Evolutionary conservation across 2,113 vertebrate species (phyloP), one percentile per base, ranked within the genome.

Genomic region (Indicator indicator): DNA sequence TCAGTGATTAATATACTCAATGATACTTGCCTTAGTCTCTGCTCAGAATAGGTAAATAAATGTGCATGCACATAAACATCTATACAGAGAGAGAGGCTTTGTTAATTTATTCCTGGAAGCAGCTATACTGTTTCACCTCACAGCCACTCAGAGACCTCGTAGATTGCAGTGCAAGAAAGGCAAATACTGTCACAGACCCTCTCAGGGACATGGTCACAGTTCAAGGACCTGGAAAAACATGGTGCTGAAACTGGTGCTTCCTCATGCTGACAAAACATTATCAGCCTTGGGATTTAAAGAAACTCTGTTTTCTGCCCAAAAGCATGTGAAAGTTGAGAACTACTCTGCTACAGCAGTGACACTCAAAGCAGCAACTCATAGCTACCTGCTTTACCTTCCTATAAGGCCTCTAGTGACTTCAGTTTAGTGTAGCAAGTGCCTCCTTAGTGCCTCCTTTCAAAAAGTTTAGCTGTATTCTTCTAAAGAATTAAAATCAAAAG

Each of bases 161-260:
- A 2, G 64, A 83, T 14, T 28, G 52, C 23, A 24, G 3, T 0
- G 0, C 9, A 9, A 32, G 21, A 60, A 50, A 26, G 58, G 33
- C 3, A 40, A 48, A 76, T 19, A 18, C 60, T 48, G 3, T 24
- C 60, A 60, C 44, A 73, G 54, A 10, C 44, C 58, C 42, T 88
- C 59, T 32, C 30, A 48, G 46, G 46, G 8, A 44, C 16, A 26
- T 38, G 63, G 83, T 79, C 91, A 91, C 38, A 86, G 87, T 63
- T 89, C 73, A 90, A 83, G 52, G 81, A 75, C 64, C 8, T 50
- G 33, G 12, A 65, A 86, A 77, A 89, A 38, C 44, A 83, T 16
- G 7, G 12, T 10, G 9, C 72, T 70, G 10, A 69, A 76, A 36
- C 36, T 36, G 36, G 36, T 36, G 36, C 36, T 40, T 20, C 48